These are phyloP conservation scores for Eupithecia dodoneata DNA, from an alignment of 2,888 invertebrate species.

Conservation along the genomic window DNA sequence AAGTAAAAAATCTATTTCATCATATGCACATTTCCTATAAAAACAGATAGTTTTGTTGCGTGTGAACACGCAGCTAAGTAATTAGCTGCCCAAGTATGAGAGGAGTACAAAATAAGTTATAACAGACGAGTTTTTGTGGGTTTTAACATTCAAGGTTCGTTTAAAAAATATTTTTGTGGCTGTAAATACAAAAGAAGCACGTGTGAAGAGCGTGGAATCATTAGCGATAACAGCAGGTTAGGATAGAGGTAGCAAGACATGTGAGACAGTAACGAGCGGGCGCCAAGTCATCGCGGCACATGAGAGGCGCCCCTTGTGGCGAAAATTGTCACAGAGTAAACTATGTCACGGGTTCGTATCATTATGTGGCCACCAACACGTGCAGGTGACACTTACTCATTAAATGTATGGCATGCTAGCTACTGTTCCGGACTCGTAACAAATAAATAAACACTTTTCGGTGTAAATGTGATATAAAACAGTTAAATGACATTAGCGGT, in stretches of 20 bases:
- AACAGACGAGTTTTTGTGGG: background rate
- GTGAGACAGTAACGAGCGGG: conserved; percentile 80
- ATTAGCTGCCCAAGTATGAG: conserved; percentile 53
- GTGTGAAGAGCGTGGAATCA: conserved; percentile 57
- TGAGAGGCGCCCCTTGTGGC: conserved; percentile 74
- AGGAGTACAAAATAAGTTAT: conserved; percentile 37
- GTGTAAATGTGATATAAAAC: conserved; percentile 3
- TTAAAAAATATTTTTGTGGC: background rate
- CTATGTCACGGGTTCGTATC: conserved; percentile 72
- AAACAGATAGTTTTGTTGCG: conserved; percentile 58
- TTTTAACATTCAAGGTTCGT: background rate
- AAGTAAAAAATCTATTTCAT: conserved; percentile 80
- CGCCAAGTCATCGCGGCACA: conserved; percentile 73
- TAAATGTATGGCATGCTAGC: conserved; percentile 21
- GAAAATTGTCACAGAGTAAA: conserved; percentile 78
- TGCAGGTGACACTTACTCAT: conserved; percentile 36
- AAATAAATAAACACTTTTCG: background rate
- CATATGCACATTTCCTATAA: conserved; percentile 73
- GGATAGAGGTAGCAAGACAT: conserved; percentile 62
- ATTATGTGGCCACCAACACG: conserved; percentile 57
- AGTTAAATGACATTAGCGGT: conserved; percentile 8
- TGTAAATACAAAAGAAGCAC: conserved; percentile 30
- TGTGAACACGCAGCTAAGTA: conserved; percentile 58
- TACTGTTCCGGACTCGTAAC: conserved; percentile 12
- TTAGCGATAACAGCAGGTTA: conserved; percentile 71